Evolutionary conservation across 2,113 vertebrate genomes (phyloP), one percentile per base, ranked within the genome.

Genomic region (Ciconia stormi): DNA sequence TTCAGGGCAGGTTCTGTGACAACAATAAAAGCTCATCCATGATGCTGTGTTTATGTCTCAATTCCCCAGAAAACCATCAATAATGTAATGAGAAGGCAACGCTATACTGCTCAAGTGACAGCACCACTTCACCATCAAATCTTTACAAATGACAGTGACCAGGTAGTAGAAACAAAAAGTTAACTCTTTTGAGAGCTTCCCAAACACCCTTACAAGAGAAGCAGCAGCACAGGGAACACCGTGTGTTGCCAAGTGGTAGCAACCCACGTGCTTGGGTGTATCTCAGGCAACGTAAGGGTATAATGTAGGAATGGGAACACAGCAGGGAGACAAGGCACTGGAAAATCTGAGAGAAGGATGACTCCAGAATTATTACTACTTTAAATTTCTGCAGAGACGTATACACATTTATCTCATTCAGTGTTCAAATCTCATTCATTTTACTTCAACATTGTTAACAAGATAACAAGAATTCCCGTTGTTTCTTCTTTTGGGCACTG

Each of bases 11-110:
- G 59, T 97, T 97, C 22, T 20, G 47, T 93, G 89, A 93, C 82
- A 96, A 81, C 63, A 96, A 91, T 74, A 78, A 97, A 97, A 97
- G 61, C 77, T 97, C 90, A 96, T 94, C 58, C 47, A 80, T 80
- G 85, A 87, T 92, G 95, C 82, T 93, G 38, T 97, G 88, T 95
- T 97, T 96, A 96, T 84, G 34, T 89, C 87, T 96, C 93, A 98
- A 62, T 96, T 95, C 82, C 97, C 95, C 66, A 96, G 96, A 96
- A 98, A 97, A 71, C 86, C 89, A 96, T 96, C 91, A 96, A 76
- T 96, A 97, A 97, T 91, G 93, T 97, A 97, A 93, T 95, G 95
- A 97, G 96, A 92, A 97, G 63, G 78, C 95, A 92, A 56, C 49
- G 81, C 81, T 89, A 11, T 93, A 44, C 80, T 79, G 94, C 90